These are phyloP conservation scores for Herpailurus yagouaroundi DNA, from an alignment of 2,113 vertebrate species.

Conservation along the genomic window DNA sequence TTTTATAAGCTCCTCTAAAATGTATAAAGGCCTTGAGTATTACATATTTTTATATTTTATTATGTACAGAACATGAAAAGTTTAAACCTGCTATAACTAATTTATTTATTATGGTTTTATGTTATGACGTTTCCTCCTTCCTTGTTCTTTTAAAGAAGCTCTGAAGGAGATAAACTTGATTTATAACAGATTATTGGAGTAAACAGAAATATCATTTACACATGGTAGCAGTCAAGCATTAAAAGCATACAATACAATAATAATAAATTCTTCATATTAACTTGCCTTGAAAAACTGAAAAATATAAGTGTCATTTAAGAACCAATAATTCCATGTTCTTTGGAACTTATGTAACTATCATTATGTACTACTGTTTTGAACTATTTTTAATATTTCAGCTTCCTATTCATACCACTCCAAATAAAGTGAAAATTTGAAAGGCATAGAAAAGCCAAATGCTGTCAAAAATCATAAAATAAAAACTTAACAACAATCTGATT, in stretches of 20 bases:
- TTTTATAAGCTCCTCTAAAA: not conserved
- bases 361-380: conserved; percentile 48
- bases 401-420: not conserved
- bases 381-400: not conserved
- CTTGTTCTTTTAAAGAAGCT: not conserved
- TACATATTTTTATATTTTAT: not conserved
- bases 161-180: not conserved
- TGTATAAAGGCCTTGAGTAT: not conserved
- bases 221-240: not conserved
- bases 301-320: not conserved
- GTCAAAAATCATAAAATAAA: conserved; percentile 9
- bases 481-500: not conserved
- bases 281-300: conserved; percentile 36
- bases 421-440: not conserved
- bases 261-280: conserved; percentile 33
- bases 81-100: conserved; percentile 46
- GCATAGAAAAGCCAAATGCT: not conserved
- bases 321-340: not conserved
- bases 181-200: conserved; percentile 34
- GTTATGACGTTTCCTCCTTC: not conserved
- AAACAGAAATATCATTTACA: conserved; percentile 46
- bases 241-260: conserved; percentile 13
- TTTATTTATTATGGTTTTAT: conserved; percentile 6
- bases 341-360: not conserved
- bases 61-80: not conserved